Evolutionary conservation across 2,888 invertebrate species (phyloP), one percentile per base, ranked within the genome.

Genomic region (Maniola hyperantus): DNA sequence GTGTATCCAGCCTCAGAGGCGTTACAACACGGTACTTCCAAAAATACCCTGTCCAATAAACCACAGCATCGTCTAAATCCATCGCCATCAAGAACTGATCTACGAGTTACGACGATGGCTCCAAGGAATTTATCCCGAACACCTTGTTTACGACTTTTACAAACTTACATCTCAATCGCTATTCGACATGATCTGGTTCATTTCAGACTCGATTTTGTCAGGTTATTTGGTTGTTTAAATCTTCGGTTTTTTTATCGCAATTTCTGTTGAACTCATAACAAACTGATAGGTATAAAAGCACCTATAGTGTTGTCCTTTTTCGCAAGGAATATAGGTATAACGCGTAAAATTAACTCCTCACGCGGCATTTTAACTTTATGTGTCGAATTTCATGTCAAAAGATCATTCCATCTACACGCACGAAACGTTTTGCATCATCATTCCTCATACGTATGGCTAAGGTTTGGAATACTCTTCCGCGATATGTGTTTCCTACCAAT

Each of bases 31-130:
- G 51, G 51, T 20, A 57, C 60, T 50, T 54, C 65, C 65, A 33
- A 62, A 68, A 68, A 68, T 65, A 68, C 58, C 36, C 33, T 54
- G 65, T 63, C 68, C 58, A 68, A 68, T 68, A 68, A 68, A 68
- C 65, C 61, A 68, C 53, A 18, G 46, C 36, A 15, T 39, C 36
- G 61, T 53, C 62, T 67, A 60, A 64, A 67, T 64, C 60, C 64
- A 60, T 67, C 33, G 51, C 6, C 51, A 53, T 60, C 42, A 34
- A 39, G 59, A 60, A 26, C 59, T 64, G 58, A 67, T 64, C 67
- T 60, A 64, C 55, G 58, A 67, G 64, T 64, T 64, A 64, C 50
- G 60, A 60, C 48, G 42, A 26, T 53, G 67, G 64, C 46, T 67
- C 59, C 44, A 34, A 63, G 34, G 42, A 63, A 66, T 68, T 54